These are phyloP conservation scores for Chaitophorus viminalis DNA, from an alignment of 2,888 invertebrate genomes.

Conservation along the genomic window DNA sequence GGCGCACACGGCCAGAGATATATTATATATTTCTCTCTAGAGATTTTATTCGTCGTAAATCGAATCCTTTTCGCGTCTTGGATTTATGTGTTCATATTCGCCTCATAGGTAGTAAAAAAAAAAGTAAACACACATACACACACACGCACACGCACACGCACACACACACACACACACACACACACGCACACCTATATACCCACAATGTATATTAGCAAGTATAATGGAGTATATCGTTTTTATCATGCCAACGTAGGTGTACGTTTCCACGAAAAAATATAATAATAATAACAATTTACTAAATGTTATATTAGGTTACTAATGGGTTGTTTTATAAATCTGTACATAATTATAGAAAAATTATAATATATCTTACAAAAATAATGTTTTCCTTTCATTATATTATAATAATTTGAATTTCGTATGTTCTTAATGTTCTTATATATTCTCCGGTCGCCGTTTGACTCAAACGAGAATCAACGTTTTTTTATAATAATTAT, in stretches of 20 bases:
- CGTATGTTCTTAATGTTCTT: too few species aligned
- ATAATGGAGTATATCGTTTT: constrained; percentile 9
- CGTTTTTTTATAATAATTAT: too few species aligned
- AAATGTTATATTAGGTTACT: too few species aligned
- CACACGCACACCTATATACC: background rate
- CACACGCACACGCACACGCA: background rate
- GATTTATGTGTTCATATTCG: constrained; percentile 32
- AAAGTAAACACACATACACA: background rate
- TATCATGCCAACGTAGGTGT: background rate
- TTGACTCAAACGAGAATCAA: too few species aligned
- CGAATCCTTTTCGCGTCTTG: constrained; percentile 6
- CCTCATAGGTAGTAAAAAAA: constrained; percentile 37
- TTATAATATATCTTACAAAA: too few species aligned
- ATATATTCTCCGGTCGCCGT: too few species aligned
- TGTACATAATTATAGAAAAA: too few species aligned
- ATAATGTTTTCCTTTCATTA: too few species aligned
- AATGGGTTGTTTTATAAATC: too few species aligned
- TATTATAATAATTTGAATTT: too few species aligned
- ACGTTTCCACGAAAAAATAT: background rate
- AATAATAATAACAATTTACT: too few species aligned
- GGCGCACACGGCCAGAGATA: background rate
- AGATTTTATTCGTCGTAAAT: constrained; percentile 48
- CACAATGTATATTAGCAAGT: constrained; percentile 2
- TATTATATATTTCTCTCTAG: constrained; percentile 20
- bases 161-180: background rate